phyloP scores from a whole-genome alignment of 2,797 vertebrate species.

The Cheirogaleus major region DNA sequence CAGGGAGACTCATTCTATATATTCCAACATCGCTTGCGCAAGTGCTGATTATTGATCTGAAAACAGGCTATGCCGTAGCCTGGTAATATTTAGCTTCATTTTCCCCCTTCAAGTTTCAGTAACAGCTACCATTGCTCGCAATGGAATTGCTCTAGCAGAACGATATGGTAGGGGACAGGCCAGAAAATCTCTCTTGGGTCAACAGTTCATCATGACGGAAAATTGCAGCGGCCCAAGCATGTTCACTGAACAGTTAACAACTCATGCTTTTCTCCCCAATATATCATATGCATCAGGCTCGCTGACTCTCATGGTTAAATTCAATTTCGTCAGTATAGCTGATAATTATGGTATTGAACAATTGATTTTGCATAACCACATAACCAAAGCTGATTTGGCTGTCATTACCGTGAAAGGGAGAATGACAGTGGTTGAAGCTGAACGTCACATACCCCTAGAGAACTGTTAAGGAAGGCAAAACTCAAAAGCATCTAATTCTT shows the following conservation, averaged over 20 bases:
- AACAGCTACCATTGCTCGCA: slow-evolving; percentile 60
- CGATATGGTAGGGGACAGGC: slow-evolving; percentile 72
- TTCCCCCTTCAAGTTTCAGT: slow-evolving; percentile 51
- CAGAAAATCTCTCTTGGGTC: slow-evolving; percentile 78
- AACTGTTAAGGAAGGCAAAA: neutral
- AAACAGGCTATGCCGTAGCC: slow-evolving; percentile 65
- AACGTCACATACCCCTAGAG: slow-evolving; percentile 49
- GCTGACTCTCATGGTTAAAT: slow-evolving; percentile 73
- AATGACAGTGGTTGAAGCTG: slow-evolving; percentile 51
- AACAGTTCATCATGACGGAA: slow-evolving; percentile 81
- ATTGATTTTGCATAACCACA: slow-evolving; percentile 79
- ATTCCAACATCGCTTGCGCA: slow-evolving; percentile 75
- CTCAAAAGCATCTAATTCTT: slow-evolving; percentile 10
- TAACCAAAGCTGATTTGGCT: slow-evolving; percentile 76
- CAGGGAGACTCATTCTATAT: slow-evolving; percentile 69
- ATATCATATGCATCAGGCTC: slow-evolving; percentile 71
- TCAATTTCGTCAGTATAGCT: slow-evolving; percentile 77
- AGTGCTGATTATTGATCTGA: slow-evolving; percentile 80
- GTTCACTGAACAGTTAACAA: slow-evolving; percentile 74
- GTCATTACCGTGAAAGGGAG: slow-evolving; percentile 65
- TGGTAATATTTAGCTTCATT: slow-evolving; percentile 71
- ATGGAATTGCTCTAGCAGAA: slow-evolving; percentile 79
- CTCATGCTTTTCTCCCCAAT: slow-evolving; percentile 62
- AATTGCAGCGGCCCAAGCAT: slow-evolving; percentile 73
- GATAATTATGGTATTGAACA: slow-evolving; percentile 79